phyloP scores from a whole-genome alignment of 2,797 vertebrate species.

The Synaphobranchus kaupii region DNA sequence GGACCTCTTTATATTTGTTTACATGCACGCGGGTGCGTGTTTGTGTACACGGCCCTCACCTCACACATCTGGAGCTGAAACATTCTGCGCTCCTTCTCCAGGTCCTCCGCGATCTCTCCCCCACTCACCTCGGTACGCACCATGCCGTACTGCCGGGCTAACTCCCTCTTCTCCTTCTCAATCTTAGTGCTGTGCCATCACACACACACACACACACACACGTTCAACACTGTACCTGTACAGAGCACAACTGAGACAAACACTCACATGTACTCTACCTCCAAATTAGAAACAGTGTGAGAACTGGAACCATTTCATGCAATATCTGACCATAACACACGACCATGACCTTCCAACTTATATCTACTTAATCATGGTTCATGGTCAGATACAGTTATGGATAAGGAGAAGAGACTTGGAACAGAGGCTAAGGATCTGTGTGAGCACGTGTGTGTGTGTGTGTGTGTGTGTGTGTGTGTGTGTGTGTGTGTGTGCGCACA shows the following conservation, averaged over 20 bases:
- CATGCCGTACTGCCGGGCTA: constrained; percentile 83
- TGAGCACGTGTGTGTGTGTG: no score
- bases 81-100: constrained; percentile 82
- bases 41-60: constrained; percentile 47
- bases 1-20: neutral
- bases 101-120: constrained; percentile 82
- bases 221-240: neutral
- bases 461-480: no score
- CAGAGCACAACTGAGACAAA: neutral
- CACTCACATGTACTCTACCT: neutral
- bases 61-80: constrained; percentile 86
- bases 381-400: neutral
- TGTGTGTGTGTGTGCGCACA: no score
- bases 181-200: constrained; percentile 75
- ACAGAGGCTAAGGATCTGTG: neutral
- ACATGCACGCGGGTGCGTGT: neutral
- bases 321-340: neutral
- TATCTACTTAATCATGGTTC: neutral
- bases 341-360: neutral
- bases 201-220: neutral
- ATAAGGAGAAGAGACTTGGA: neutral
- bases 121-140: constrained; percentile 78
- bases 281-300: no score
- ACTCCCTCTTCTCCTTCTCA: constrained; percentile 82
- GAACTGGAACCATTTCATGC: no score